Conservation (phyloP, 2,797 vertebrate species). For the Jordanella pulchra region DNA sequence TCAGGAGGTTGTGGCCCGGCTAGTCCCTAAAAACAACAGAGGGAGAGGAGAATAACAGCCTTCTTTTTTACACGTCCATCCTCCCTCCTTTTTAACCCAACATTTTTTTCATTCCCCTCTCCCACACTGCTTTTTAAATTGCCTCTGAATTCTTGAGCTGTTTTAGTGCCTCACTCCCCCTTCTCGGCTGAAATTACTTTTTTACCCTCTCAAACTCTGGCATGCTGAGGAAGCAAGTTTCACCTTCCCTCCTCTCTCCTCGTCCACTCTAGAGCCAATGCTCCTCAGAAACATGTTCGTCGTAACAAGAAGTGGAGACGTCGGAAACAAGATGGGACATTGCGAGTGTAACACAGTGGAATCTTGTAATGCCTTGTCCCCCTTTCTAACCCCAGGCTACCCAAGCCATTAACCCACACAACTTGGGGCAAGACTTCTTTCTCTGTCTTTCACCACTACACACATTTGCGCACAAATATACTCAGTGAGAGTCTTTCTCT, state of each 20-base stretch:
- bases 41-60: constrained; percentile 80
- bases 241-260: constrained; percentile 72
- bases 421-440: constrained; percentile 53
- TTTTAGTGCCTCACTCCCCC: constrained; percentile 85
- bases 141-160: constrained; percentile 86
- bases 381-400: constrained; percentile 55
- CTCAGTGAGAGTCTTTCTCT: constrained; percentile 61
- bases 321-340: constrained; percentile 29
- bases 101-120: constrained; percentile 83
- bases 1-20: constrained; percentile 80
- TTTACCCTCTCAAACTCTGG: constrained; percentile 83
- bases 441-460: constrained; percentile 37
- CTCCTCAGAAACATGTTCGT: constrained; percentile 42
- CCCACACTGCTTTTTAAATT: constrained; percentile 88
- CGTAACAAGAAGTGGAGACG: constrained; percentile 24
- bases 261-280: constrained; percentile 71
- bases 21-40: constrained; percentile 86
- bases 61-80: constrained; percentile 80
- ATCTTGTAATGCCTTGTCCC: constrained; percentile 58
- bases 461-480: constrained; percentile 42
- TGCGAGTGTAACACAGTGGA: constrained; percentile 12
- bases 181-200: constrained; percentile 83
- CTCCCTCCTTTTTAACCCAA: constrained; percentile 80
- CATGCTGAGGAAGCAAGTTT: constrained; percentile 80
- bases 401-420: constrained; percentile 55